phyloP scores from a whole-genome alignment of 1,140 invertebrate species.

The Drosophila baimaii region DNA sequence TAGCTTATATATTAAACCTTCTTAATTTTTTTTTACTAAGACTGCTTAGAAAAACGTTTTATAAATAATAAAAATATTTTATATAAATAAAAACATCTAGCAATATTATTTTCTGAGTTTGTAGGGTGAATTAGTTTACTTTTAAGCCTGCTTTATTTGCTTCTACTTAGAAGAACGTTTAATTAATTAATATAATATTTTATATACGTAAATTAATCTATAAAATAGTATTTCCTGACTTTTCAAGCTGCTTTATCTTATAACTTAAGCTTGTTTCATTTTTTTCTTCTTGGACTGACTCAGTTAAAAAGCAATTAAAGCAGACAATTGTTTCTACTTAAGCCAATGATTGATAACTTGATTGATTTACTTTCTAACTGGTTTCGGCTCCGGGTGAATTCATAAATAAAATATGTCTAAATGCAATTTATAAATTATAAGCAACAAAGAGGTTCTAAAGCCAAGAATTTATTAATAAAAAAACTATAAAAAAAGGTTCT shows the following conservation, averaged over 20 bases:
- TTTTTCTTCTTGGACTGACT: background rate
- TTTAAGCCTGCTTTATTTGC: no score
- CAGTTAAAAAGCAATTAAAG: conserved; percentile 11
- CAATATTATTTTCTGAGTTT: no score
- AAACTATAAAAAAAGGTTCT: background rate
- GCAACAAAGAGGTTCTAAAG: no score
- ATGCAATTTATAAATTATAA: background rate
- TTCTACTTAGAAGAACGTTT: no score
- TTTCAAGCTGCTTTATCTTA: background rate
- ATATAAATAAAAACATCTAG: no score
- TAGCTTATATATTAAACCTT: no score
- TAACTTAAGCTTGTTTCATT: background rate
- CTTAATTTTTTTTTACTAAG: no score
- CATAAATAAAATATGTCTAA: background rate
- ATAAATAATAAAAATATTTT: no score
- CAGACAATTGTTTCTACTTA: conserved; percentile 8
- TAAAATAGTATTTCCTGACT: background rate
- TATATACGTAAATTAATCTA: background rate
- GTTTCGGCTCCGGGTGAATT: background rate
- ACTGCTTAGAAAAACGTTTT: no score
- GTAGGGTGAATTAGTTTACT: no score
- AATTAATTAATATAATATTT: background rate
- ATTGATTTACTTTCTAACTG: conserved; percentile 29
- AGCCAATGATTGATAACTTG: conserved; percentile 1
- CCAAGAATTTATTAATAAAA: no score